Base-by-base conservation (phyloP, 2,113 vertebrate species). In the Paramormyrops kingsleyae region DNA sequence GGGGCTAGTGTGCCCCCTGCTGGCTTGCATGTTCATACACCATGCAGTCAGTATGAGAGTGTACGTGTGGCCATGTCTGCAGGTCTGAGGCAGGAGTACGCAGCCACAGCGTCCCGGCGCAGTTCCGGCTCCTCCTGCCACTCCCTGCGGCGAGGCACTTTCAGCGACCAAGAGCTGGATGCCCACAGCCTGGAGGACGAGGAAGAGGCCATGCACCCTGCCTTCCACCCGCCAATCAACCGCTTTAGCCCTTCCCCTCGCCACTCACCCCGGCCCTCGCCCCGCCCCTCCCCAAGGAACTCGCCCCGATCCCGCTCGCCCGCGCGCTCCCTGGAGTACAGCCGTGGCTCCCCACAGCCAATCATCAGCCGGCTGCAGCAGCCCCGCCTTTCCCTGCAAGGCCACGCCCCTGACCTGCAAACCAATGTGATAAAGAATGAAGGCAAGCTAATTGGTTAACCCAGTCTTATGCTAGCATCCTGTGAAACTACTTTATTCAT, bases 51-150 rank as follows among this genome's bases (percentile, higher is more conserved):
- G 86, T 83, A 4, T 31, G 70, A 85, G 49, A 31, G 13, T 47
- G 49, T 35, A 0, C 50, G 27, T 44, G 2, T 70, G 87, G 12
- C 19, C 5, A 4, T 85, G 24, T 90, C 19, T 24, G 12, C 89
- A 99, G 98, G 98, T 96, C 95, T 99, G 89, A 96, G 99, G 77
- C 99, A 99, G 91, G 98, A 99, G 90, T 99, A 99, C 0, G 98
- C 98, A 44, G 99, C 98, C 0, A 96, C 96, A 2, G 96, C 99
- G 0, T 99, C 99, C 74, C 96, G 99, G 0, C 97, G 99, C 70
- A 99, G 98, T 94, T 99, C 99, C 0, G 99, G 99, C 62, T 99
- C 99, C 0, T 99, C 99, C 8, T 99, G 98, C 91, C 97, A 99
- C 93, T 99, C 98, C 0, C 95, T 98, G 85, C 95, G 98, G 49